These are phyloP conservation scores for Eurois occulta DNA, from an alignment of 2,888 invertebrate species.

Conservation along the genomic window DNA sequence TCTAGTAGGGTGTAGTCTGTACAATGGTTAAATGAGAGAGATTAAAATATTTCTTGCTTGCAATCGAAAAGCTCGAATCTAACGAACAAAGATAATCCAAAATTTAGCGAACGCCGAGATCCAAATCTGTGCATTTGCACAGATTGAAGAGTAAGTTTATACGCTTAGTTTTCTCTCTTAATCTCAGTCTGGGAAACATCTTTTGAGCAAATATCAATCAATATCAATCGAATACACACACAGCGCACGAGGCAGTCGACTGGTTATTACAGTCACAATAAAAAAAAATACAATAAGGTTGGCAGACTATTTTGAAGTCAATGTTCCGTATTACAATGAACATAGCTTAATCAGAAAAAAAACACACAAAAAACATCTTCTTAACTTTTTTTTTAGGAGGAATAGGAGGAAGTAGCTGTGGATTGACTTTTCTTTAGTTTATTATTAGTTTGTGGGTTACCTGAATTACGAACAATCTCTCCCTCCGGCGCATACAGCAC, in stretches of 20 bases:
- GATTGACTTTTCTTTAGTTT: background rate
- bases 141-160: background rate
- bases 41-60: background rate
- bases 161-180: background rate
- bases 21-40: slow-evolving; percentile 8
- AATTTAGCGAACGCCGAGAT: no score
- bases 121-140: background rate
- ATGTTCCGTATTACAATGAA: background rate
- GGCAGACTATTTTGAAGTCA: background rate
- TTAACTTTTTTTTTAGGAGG: no score
- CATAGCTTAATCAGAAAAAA: no score
- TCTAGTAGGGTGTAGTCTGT: slow-evolving; percentile 96
- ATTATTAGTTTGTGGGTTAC: slow-evolving; percentile 71
- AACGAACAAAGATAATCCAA: background rate
- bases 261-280: background rate
- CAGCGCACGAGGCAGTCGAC: background rate
- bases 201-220: background rate
- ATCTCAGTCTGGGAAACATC: background rate
- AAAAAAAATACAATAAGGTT: background rate
- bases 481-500: slow-evolving; percentile 95
- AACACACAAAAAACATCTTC: background rate
- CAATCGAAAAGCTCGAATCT: background rate
- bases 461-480: slow-evolving; percentile 94
- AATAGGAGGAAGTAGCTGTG: background rate
- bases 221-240: background rate